Percentiles rank a stretch among this genome's conserved stretches.
These are phyloP conservation scores for Melanotaenia nigrans DNA, from an alignment of 2,797 vertebrate species.

Conservation along the genomic window DNA sequence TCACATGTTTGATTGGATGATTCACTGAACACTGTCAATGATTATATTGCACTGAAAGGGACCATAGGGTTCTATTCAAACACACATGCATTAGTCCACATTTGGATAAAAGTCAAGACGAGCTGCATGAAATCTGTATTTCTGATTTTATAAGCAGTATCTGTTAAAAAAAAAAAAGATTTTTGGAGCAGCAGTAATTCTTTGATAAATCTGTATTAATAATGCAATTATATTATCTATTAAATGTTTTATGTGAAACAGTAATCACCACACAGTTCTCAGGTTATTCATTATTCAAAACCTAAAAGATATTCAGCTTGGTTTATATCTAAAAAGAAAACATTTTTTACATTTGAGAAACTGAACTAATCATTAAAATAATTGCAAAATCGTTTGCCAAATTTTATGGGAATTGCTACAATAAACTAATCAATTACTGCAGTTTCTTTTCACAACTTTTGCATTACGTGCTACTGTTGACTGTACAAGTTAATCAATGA, in stretches of 20 bases:
- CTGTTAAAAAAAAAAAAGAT: neutral
- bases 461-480: neutral
- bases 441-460: neutral
- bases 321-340: neutral
- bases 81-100: neutral
- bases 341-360: neutral
- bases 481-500: neutral
- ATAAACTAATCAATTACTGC: neutral
- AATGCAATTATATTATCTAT: neutral
- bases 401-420: neutral
- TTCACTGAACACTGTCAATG: conserved; percentile 40
- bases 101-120: neutral
- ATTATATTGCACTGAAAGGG: conserved; percentile 30
- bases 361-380: neutral
- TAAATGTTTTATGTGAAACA: neutral
- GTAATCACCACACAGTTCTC: no score
- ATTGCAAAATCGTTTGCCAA: neutral
- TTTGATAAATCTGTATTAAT: neutral
- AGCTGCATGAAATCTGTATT: neutral
- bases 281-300: neutral
- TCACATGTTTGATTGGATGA: conserved; percentile 21
- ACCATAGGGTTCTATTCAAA: conserved; percentile 11
- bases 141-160: conserved; percentile 22
- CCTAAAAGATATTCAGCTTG: neutral
- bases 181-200: neutral